phyloP scores from a whole-genome alignment of 2,797 vertebrate species.

The Hemitrygon akajei region DNA sequence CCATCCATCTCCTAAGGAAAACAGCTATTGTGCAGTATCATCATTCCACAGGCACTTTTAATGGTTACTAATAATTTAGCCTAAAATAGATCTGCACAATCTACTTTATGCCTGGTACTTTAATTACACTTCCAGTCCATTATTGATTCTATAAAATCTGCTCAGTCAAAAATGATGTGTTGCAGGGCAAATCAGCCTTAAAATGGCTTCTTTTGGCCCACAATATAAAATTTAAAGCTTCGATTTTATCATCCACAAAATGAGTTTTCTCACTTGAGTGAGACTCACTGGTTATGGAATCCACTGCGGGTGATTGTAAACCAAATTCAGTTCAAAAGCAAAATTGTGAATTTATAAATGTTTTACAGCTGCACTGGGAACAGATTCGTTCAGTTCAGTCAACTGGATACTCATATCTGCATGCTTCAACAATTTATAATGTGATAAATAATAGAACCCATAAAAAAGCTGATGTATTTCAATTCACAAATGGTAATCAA shows the following conservation, averaged over 20 bases:
- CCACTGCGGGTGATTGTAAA: not conserved
- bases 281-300: not conserved
- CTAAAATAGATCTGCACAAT: not conserved
- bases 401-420: not conserved
- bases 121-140: not conserved
- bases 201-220: not conserved
- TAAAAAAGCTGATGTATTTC: not conserved
- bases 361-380: slow-evolving; percentile 22
- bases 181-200: not conserved
- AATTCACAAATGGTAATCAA: not conserved
- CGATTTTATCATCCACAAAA: slow-evolving; percentile 33
- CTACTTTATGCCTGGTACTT: not conserved
- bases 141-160: not conserved
- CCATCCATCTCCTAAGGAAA: not conserved
- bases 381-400: not conserved
- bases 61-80: not conserved
- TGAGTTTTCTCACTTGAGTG: slow-evolving; percentile 36
- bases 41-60: not conserved
- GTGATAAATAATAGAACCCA: slow-evolving; percentile 7
- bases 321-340: not conserved
- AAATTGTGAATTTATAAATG: not conserved
- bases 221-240: not conserved
- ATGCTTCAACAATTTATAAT: not conserved
- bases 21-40: not conserved
- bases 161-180: slow-evolving; percentile 12